These are phyloP conservation scores for Heterodera filipjevi DNA, from an alignment of 2,888 invertebrate species.

Conservation along the genomic window DNA sequence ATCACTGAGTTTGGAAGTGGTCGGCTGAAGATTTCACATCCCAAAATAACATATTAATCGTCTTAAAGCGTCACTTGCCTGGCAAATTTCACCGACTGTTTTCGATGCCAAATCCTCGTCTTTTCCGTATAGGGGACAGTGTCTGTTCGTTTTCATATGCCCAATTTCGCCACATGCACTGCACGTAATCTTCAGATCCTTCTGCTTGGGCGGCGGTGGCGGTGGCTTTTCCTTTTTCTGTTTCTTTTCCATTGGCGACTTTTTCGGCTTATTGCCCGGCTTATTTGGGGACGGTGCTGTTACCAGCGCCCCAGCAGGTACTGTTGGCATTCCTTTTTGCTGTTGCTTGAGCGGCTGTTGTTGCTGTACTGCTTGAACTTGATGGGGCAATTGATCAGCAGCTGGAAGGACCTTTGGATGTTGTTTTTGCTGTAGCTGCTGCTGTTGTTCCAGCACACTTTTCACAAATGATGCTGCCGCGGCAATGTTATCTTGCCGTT, in stretches of 20 bases:
- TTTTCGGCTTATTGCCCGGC: conserved; percentile 18
- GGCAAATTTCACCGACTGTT: conserved; percentile 47
- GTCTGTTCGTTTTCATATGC: conserved; percentile 89
- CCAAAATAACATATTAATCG: too few species aligned
- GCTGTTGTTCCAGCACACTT: conserved; percentile 8
- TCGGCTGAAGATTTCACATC: conserved; percentile 12
- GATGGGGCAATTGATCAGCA: neutral
- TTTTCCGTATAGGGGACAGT: conserved; percentile 86
- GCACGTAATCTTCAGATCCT: conserved; percentile 52
- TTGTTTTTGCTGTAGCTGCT: neutral
- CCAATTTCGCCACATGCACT: conserved; percentile 80
- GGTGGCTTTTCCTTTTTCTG: conserved; percentile 46
- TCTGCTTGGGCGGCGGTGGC: conserved; percentile 54
- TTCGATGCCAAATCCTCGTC: conserved; percentile 35
- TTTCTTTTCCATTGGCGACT: conserved; percentile 26
- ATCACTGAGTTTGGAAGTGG: conserved; percentile 17
- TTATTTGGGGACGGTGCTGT: neutral
- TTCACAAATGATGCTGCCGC: neutral
- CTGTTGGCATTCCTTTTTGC: neutral
- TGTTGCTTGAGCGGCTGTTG: too few species aligned
- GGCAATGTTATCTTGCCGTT: conserved; percentile 32
- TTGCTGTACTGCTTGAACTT: conserved; percentile 10
- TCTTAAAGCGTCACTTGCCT: neutral
- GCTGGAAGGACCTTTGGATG: neutral
- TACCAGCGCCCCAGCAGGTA: neutral